Conservation (phyloP, 2,797 vertebrate species). For the Setipinna tenuifilis region DNA sequence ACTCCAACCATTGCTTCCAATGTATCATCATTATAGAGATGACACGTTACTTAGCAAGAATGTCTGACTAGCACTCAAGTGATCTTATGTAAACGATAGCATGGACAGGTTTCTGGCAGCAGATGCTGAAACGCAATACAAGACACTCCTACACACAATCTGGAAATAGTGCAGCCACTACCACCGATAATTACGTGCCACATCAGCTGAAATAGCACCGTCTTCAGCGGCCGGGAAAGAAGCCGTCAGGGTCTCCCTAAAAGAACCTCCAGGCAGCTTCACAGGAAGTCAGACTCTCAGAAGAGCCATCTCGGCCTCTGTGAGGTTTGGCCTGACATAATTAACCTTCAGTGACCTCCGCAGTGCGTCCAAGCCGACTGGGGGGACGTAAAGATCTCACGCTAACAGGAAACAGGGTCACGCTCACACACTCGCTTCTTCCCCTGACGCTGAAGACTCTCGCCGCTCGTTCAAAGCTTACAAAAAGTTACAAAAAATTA, state of each 20-base stretch:
- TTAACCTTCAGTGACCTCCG: conserved; percentile 1
- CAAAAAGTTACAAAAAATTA: neutral
- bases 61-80: conserved; percentile 32
- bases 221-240: conserved; percentile 6
- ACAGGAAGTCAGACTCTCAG: neutral
- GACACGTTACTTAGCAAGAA: conserved; percentile 42
- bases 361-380: neutral
- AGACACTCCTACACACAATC: conserved; percentile 29
- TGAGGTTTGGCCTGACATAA: neutral
- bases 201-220: conserved; percentile 24
- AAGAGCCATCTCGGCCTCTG: neutral
- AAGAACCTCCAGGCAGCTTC: neutral
- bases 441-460: neutral
- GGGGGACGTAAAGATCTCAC: neutral
- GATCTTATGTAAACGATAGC: conserved; percentile 45
- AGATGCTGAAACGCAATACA: conserved; percentile 39
- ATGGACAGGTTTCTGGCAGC: conserved; percentile 42
- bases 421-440: neutral
- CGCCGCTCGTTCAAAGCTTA: neutral
- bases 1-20: conserved; percentile 26
- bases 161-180: conserved; percentile 45
- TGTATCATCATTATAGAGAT: conserved; percentile 41
- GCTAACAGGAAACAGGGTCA: conserved; percentile 16
- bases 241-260: neutral
- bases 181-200: conserved; percentile 30